Conservation (phyloP, 2,113 vertebrate genomes). For the Chiloscyllium plagiosum region DNA sequence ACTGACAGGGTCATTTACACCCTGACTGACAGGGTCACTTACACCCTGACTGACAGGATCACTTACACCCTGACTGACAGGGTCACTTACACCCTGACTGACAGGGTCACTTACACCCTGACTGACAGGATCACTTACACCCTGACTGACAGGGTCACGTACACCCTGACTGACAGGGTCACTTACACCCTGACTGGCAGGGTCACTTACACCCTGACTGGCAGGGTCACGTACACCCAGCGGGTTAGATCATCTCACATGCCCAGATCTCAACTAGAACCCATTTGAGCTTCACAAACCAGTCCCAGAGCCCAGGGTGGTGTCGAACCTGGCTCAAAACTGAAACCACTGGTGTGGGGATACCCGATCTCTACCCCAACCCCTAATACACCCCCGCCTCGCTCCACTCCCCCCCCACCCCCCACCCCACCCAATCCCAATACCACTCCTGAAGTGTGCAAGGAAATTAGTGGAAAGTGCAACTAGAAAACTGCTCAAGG, state of each 20-base stretch:
- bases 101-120: too few relatives aligned
- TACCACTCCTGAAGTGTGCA: background rate
- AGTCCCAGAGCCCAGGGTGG: background rate
- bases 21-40: too few relatives aligned
- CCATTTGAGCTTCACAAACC: background rate
- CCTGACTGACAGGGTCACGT: too few relatives aligned
- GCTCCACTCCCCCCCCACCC: background rate
- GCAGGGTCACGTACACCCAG: background rate
- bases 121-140: too few relatives aligned
- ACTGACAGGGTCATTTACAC: too few relatives aligned
- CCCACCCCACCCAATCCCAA: background rate
- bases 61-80: too few relatives aligned
- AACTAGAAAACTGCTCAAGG: background rate
- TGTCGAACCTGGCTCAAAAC: background rate
- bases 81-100: too few relatives aligned
- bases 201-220: too few relatives aligned
- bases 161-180: too few relatives aligned
- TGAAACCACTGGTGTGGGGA: background rate
- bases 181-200: too few relatives aligned
- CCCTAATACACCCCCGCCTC: background rate
- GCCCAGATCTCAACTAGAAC: background rate
- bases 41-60: too few relatives aligned
- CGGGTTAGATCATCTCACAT: background rate
- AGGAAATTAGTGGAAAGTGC: background rate
- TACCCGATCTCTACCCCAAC: too few relatives aligned